Evolutionary conservation across 2,888 invertebrate species (phyloP), one percentile per base, ranked within the genome.

Genomic region (Branchellion lobata): DNA sequence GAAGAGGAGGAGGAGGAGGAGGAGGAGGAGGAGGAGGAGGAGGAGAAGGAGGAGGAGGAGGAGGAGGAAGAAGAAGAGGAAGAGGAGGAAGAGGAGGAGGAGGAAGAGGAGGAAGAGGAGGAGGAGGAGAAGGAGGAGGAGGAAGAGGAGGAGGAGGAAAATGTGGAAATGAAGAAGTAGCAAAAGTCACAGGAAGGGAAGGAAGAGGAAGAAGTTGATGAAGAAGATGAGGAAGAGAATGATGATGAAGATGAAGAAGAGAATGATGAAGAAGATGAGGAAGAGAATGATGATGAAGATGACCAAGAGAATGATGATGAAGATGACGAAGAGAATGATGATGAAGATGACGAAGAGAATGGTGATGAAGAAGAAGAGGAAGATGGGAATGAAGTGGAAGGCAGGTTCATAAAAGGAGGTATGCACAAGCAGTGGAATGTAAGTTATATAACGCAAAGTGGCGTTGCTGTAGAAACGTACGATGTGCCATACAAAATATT

Each of bases 241-340:
- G 75, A 47, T 75, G 51, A 47, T 75, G 51, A 75, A 3, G 51
- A 47, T 51, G 75, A 75, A 5, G 75, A 47, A 5, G 75, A 47
- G 2, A 47, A 47, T 40, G 75, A 75, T 40, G 75, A 75, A 21
- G 51, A 47, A 1, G 75, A 53, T 76, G 53, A 3, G 31, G 73
- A 24, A 47, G 78, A 14, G 36, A 21, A n/a, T n/a, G n/a, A 18
- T 34, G 34, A 69, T 34, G 29, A 69, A 0, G 33, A 0, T 34
- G n/a, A 31, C 3, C n/a, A 47, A 21, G 75, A 75, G 14, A 5
- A 47, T 3, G 75, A 53, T 76, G n/a, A 3, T 40, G 71, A 27
- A 40, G 78, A 18, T 61, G 24, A 29, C 21, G 8, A 21, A 65
- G 31, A 65, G 31, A n/a, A 65, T 1, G 24, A 0, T 31, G 18